phyloP scores from a whole-genome alignment of 2,113 vertebrate species.

The Chloebia gouldiae region DNA sequence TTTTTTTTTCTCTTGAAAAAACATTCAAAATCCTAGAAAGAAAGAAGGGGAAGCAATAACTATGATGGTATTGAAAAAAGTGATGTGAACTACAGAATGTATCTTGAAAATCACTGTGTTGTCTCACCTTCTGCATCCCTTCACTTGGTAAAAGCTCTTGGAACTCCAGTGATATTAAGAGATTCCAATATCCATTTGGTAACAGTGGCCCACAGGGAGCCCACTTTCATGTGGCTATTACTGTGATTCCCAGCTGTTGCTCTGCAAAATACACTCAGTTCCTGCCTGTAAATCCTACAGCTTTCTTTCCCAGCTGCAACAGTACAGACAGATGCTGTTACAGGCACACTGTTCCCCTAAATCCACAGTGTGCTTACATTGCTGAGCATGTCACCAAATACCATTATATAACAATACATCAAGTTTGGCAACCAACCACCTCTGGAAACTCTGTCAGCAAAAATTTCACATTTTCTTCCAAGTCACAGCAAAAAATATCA shows the following conservation, averaged over 20 bases:
- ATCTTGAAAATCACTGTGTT: not conserved
- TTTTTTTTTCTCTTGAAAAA: not conserved
- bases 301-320: not conserved
- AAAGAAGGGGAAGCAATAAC: not conserved
- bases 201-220: not conserved
- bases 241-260: not conserved
- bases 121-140: not conserved
- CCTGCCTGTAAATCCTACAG: not conserved
- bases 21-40: not conserved
- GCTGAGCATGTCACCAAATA: not conserved
- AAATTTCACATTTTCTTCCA: not conserved
- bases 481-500: not conserved
- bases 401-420: not conserved
- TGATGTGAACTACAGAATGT: not conserved
- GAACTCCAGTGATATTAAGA: not conserved
- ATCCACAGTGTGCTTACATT: fast-evolving
- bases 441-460: not conserved
- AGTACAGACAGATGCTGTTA: not conserved
- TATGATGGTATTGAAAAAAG: not conserved
- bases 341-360: not conserved
- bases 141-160: not conserved
- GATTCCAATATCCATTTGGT: not conserved
- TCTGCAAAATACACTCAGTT: not conserved
- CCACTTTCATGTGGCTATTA: not conserved
- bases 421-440: not conserved